phyloP scores from a whole-genome alignment of 2,888 invertebrate species.

The Drosophila lacicola region DNA sequence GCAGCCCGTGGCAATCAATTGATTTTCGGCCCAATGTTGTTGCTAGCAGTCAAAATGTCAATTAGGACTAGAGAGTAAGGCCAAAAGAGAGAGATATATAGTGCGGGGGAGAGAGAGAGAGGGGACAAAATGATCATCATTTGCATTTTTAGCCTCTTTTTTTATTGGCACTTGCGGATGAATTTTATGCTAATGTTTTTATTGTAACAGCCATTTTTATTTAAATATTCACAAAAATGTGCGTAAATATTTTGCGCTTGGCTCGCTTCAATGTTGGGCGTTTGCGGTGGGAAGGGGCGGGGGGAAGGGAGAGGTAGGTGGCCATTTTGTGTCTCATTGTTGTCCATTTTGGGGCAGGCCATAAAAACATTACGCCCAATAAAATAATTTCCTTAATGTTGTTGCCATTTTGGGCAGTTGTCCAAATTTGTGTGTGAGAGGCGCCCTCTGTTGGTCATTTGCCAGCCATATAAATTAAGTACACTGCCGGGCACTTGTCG shows the following conservation, averaged over 20 bases:
- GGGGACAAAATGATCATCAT: slow-evolving; percentile 40
- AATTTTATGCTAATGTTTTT: slow-evolving; percentile 64
- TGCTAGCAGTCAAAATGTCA: slow-evolving; percentile 67
- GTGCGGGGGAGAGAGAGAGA: background rate
- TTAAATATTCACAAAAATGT: slow-evolving; percentile 53
- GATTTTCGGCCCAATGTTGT: slow-evolving; percentile 56
- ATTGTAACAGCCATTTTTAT: slow-evolving; percentile 27
- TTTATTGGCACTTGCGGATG: slow-evolving; percentile 34
- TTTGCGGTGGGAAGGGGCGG: background rate
- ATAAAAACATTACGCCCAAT: slow-evolving; percentile 83
- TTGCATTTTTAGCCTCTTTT: slow-evolving; percentile 51
- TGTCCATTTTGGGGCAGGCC: slow-evolving; percentile 47
- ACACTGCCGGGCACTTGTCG: slow-evolving; percentile 41
- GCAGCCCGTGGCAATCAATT: slow-evolving; percentile 65
- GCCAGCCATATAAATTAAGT: slow-evolving; percentile 60
- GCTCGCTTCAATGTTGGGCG: slow-evolving; percentile 31
- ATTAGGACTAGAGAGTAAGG: slow-evolving; percentile 42
- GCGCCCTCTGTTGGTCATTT: slow-evolving; percentile 63
- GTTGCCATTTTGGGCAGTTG: slow-evolving; percentile 47
- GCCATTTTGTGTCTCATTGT: slow-evolving; percentile 63
- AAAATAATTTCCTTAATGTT: slow-evolving; percentile 80
- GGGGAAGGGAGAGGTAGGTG: background rate
- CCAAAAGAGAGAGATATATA: background rate
- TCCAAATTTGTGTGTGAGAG: slow-evolving; percentile 44
- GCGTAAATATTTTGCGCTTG: slow-evolving; percentile 55